phyloP scores from a whole-genome alignment of 2,888 invertebrate genomes.

The Troilus luridus region DNA sequence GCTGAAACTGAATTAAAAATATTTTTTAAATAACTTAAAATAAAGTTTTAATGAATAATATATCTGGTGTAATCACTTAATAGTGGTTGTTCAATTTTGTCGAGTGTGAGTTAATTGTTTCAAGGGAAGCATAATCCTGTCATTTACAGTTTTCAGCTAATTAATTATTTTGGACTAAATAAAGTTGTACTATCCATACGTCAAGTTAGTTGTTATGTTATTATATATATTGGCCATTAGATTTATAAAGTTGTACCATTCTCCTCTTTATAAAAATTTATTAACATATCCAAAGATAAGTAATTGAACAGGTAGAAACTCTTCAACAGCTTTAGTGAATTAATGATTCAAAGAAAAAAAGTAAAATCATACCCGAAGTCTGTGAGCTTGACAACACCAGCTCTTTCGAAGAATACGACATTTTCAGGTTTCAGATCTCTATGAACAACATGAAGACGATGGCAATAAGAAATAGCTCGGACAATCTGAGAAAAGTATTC shows the following conservation, averaged over 20 bases:
- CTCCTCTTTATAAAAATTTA: neutral
- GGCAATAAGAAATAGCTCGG: conserved; percentile 97
- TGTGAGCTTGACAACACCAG: conserved; percentile 96
- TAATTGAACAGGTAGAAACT: neutral
- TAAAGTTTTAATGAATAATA: neutral
- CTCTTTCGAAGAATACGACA: conserved; percentile 98
- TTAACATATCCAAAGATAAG: neutral
- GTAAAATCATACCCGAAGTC: conserved; percentile 87
- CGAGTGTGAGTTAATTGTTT: no score
- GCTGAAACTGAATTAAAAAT: conserved; percentile 75
- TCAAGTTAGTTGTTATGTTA: no score
- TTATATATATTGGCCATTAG: neutral
- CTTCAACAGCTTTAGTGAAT: neutral
- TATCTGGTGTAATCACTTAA: no score
- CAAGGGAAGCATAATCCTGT: no score
- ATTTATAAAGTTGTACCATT: neutral
- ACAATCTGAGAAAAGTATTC: conserved; percentile 98
- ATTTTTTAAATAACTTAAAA: neutral
- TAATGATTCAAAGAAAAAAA: neutral
- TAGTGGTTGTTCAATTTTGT: no score
- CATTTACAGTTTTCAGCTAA: no score
- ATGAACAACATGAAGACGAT: conserved; percentile 89
- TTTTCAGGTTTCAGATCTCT: conserved; percentile 99
- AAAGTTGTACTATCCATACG: no score
- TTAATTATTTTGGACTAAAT: no score